phyloP scores from a whole-genome alignment of 1,140 invertebrate species.

The Wasmannia auropunctata region DNA sequence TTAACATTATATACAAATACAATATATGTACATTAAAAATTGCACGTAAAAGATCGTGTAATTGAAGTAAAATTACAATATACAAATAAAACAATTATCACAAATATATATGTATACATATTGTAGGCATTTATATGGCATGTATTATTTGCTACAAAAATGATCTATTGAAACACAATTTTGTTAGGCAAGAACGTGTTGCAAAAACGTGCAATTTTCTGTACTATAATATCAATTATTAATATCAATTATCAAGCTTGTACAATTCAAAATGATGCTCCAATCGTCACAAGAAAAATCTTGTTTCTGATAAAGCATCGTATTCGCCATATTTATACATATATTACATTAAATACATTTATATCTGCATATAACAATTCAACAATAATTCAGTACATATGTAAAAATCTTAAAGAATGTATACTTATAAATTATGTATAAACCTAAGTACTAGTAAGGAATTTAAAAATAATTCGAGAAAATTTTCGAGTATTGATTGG shows the following conservation, averaged over 20 bases:
- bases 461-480: slow-evolving; percentile 14
- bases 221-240: neutral
- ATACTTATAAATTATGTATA: neutral
- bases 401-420: slow-evolving; percentile 45
- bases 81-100: slow-evolving; percentile 14
- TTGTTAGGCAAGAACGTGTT: slow-evolving; percentile 4
- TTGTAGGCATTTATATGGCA: neutral
- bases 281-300: slow-evolving; percentile 8
- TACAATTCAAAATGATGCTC: neutral
- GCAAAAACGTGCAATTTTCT: slow-evolving; percentile 3
- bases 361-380: slow-evolving; percentile 31
- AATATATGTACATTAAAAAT: slow-evolving; percentile 31
- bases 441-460: neutral
- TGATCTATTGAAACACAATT: neutral
- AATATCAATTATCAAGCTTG: neutral
- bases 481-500: neutral
- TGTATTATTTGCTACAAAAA: neutral
- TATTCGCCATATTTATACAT: slow-evolving; percentile 3
- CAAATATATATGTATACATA: neutral
- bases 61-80: neutral
- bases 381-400: neutral
- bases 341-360: slow-evolving; percentile 26
- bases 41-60: neutral
- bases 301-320: neutral
- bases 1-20: slow-evolving; percentile 32